phyloP scores from a whole-genome alignment of 2,888 invertebrate genomes.

The Chorisops tibialis region DNA sequence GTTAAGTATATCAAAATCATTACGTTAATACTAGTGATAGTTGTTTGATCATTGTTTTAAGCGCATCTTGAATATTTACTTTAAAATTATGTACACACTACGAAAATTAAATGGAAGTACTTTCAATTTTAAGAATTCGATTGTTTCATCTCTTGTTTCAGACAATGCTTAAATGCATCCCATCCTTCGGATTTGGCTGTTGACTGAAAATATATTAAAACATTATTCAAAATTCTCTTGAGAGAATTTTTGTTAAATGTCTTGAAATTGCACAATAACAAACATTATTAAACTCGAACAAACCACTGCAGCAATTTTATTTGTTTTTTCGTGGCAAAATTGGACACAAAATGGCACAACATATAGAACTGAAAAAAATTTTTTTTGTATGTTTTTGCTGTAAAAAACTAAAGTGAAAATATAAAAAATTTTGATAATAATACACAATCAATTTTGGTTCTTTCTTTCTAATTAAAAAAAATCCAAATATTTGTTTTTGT shows the following conservation, averaged over 20 bases:
- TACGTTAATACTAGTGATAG: not conserved
- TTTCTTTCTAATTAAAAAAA: not conserved
- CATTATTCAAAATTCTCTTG: not conserved
- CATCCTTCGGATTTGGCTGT: constrained; percentile 85
- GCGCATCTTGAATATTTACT: not conserved
- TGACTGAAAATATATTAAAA: constrained; percentile 61
- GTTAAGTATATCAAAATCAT: too few relatives aligned
- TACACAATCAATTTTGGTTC: too few relatives aligned
- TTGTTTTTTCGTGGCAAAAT: not conserved
- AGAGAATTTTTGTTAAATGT: not conserved
- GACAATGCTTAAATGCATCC: constrained; percentile 87
- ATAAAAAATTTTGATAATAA: constrained; percentile 7
- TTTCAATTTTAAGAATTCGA: constrained; percentile 8
- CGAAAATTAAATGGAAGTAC: not conserved
- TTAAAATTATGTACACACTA: not conserved
- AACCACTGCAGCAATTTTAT: constrained; percentile 3
- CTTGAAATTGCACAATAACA: not conserved
- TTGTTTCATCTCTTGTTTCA: constrained; percentile 78
- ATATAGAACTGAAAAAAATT: constrained; percentile 4
- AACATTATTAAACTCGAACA: not conserved
- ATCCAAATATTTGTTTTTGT: constrained; percentile 7
- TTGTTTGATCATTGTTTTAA: not conserved
- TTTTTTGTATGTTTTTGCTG: too few relatives aligned
- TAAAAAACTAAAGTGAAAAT: not conserved
- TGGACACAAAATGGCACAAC: constrained; percentile 12